Conservation (phyloP, 2,113 vertebrate species). For the Sminthopsis crassicaudata region DNA sequence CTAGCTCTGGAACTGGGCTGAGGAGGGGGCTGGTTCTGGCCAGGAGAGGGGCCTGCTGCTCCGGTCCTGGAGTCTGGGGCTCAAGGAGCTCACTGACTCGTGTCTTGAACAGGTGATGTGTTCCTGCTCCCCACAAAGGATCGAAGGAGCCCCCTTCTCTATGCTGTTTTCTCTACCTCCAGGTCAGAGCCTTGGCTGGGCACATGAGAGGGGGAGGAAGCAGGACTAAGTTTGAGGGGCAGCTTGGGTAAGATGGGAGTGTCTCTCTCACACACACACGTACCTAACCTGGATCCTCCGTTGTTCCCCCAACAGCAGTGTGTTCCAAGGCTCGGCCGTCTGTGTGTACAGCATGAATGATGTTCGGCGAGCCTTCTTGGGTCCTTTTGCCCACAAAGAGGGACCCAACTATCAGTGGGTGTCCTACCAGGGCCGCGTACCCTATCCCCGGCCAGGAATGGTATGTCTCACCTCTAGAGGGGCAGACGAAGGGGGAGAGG, state of each 20-base stretch:
- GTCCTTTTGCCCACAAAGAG: conserved; percentile 99
- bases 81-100: not conserved
- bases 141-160: conserved; percentile 94
- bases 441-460: conserved; percentile 98
- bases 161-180: conserved; percentile 94
- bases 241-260: no score
- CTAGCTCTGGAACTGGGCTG: not conserved
- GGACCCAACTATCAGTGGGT: conserved; percentile 98
- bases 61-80: not conserved
- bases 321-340: conserved; percentile 96
- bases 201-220: not conserved
- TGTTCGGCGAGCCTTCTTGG: conserved; percentile 96
- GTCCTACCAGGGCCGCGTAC: conserved; percentile 96
- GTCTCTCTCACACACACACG: no score
- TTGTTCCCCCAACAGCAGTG: conserved; percentile 82
- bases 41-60: no score
- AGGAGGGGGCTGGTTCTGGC: not conserved
- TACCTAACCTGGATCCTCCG: not conserved
- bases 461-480: conserved; percentile 78
- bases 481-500: not conserved
- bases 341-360: conserved; percentile 98
- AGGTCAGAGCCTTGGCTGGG: conserved; percentile 85
- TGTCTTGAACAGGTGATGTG: conserved; percentile 88
- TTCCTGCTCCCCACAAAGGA: conserved; percentile 94
- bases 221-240: fast-evolving